Percentiles rank a stretch among this genome's conserved stretches.
Evolutionary conservation across 1,140 invertebrate species (phyloP).

Genomic region (Charaxes varanes): DNA sequence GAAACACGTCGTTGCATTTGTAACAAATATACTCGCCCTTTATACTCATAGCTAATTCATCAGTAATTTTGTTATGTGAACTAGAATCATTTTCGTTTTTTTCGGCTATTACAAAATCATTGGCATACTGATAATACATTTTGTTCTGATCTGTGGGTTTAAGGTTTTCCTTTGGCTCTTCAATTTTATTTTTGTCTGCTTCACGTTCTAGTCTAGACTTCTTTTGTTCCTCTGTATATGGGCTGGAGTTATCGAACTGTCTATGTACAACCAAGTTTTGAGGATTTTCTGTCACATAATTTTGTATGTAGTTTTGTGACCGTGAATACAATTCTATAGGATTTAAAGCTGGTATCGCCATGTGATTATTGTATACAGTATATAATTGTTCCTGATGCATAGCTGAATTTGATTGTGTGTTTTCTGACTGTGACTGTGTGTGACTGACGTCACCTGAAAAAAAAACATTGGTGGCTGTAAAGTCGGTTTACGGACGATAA

Average conservation of each 20-base stretch:
- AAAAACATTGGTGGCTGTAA: no score
- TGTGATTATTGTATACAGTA: conserved; percentile 43
- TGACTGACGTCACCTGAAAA: conserved; percentile 38
- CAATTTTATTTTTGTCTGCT: conserved; percentile 31
- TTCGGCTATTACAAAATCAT: conserved; percentile 20
- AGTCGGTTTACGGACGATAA: no score
- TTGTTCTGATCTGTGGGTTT: conserved; percentile 55
- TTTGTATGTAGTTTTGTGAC: conserved; percentile 43
- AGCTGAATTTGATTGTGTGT: conserved; percentile 20
- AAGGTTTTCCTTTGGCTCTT: conserved; percentile 56
- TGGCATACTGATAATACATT: conserved; percentile 36
- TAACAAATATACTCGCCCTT: conserved; percentile 59
- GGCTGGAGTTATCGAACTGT: conserved; percentile 45
- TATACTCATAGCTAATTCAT: conserved; percentile 45
- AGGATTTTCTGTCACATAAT: conserved; percentile 44
- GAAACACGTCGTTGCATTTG: conserved; percentile 51
- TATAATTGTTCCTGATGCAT: conserved; percentile 38
- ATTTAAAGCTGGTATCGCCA: conserved; percentile 40
- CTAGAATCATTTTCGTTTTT: conserved; percentile 47
- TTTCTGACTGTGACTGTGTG: conserved; percentile 31
- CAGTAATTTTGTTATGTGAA: conserved; percentile 35
- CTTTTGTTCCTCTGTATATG: conserved; percentile 38
- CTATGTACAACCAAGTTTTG: conserved; percentile 57
- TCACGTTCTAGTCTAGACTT: conserved; percentile 37
- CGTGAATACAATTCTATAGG: conserved; percentile 48